phyloP scores from a whole-genome alignment of 92 coral and sea anemone genomes.

The Actinernus sp. region DNA sequence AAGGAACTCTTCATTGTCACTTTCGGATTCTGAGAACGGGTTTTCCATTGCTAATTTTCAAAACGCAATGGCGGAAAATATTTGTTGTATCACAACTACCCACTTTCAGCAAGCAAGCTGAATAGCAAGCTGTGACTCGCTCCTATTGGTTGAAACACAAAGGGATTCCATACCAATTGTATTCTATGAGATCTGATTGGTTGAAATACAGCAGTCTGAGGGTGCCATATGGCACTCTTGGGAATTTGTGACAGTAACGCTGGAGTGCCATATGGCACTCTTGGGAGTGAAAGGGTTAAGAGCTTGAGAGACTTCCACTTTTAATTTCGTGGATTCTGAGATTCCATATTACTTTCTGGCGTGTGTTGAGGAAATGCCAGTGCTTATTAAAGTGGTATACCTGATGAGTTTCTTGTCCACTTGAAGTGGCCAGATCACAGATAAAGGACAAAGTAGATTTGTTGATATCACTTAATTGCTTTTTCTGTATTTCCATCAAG shows the following conservation, averaged over 20 bases:
- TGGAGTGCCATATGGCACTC: constrained; percentile 65
- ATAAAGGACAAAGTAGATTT: too few relatives aligned
- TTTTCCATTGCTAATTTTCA: background rate
- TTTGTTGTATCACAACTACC: constrained; percentile 18
- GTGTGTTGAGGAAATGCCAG: too few relatives aligned
- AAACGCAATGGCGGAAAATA: constrained; percentile 2
- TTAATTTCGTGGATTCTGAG: too few relatives aligned
- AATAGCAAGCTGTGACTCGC: constrained; percentile 28
- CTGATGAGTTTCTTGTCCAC: too few relatives aligned
- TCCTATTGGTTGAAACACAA: constrained; percentile 43
- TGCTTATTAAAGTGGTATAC: too few relatives aligned
- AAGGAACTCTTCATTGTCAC: constrained; percentile 23
- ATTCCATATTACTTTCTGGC: too few relatives aligned
- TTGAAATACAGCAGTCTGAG: constrained; percentile 51
- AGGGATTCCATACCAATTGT: background rate
- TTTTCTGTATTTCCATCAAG: too few relatives aligned
- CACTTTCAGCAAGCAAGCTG: background rate
- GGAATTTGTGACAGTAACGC: constrained; percentile 29
- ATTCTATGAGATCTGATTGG: constrained; percentile 55
- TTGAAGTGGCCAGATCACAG: too few relatives aligned
- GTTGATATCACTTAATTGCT: too few relatives aligned
- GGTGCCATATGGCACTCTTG: constrained; percentile 67
- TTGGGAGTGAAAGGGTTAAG: too few relatives aligned
- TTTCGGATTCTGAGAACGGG: constrained; percentile 7
- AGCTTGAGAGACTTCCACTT: too few relatives aligned